Percentiles rank a stretch among this genome's conserved stretches.
These are phyloP conservation scores for Nephila pilipes DNA, from an alignment of 1,140 invertebrate genomes.

Conservation along the genomic window DNA sequence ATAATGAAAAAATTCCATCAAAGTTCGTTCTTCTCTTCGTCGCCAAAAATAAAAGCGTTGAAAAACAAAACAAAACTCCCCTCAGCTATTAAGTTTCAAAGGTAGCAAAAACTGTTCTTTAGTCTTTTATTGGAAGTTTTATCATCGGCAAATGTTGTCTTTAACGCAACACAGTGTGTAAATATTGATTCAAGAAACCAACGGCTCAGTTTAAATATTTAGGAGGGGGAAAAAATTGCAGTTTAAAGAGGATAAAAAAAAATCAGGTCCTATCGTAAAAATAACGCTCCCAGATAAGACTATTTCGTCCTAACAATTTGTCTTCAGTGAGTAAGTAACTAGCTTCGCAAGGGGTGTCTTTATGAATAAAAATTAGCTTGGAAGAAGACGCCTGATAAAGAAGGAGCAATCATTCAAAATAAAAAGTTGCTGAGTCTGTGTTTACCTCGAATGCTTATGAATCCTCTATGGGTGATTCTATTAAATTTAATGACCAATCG, in stretches of 20 bases:
- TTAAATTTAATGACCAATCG: slow-evolving; percentile 60
- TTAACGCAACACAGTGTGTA: slow-evolving; percentile 70
- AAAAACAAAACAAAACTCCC: slow-evolving; percentile 76
- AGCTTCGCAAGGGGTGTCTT: slow-evolving; percentile 29
- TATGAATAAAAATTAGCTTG: slow-evolving; percentile 75
- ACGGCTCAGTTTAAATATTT: slow-evolving; percentile 76
- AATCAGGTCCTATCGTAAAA: slow-evolving; percentile 56
- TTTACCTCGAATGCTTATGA: slow-evolving; percentile 55
- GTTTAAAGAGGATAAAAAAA: slow-evolving; percentile 67
- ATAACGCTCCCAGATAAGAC: slow-evolving; percentile 64
- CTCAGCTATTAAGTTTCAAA: slow-evolving; percentile 75
- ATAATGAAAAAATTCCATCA: slow-evolving; percentile 70
- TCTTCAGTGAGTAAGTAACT: slow-evolving; percentile 61
- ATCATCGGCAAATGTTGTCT: slow-evolving; percentile 76
- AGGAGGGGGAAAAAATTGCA: slow-evolving; percentile 65
- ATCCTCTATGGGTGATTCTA: not conserved
- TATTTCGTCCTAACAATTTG: slow-evolving; percentile 70
- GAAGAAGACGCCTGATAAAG: slow-evolving; percentile 46
- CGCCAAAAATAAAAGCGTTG: slow-evolving; percentile 20
- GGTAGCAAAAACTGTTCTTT: slow-evolving; percentile 73
- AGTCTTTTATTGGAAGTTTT: slow-evolving; percentile 76
- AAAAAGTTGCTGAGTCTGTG: slow-evolving; percentile 38
- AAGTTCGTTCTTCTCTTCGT: slow-evolving; percentile 30
- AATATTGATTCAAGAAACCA: slow-evolving; percentile 76
- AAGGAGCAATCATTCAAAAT: slow-evolving; percentile 63